Base-by-base conservation (phyloP, 2,113 vertebrate species). In the Grus americana region DNA sequence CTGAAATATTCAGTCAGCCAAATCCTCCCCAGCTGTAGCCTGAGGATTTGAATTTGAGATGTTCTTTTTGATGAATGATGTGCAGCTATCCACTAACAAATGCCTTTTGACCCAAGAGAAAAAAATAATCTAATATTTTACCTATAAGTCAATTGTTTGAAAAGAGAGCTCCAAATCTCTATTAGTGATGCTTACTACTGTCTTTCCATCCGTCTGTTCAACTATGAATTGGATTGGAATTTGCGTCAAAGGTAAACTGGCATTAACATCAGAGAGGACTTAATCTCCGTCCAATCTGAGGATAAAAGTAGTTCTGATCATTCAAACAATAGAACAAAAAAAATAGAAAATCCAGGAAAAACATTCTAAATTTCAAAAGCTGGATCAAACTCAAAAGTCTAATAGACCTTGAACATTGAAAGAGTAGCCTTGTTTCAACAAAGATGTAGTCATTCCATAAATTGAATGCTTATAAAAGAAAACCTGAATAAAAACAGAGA, bases 211-310 rank as follows among this genome's bases (percentile, higher is more conserved):
- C 92, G 88, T 95, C 96, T 97, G 96, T 34, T 96, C 79, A 92
- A 44, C 79, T 62, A 81, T 27, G 66, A 97, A 96, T 92, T 91
- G 89, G 84, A 92, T 68, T 90, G 73, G 34, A 81, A 94, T 61
- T 76, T 97, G 87, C 26, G 24, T 97, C 96, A 97, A 73, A 86
- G 65, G 85, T 75, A 94, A 97, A 97, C 78, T 65, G 68, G 66
- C 89, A 94, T 87, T 88, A 89, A 73, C 47, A 90, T 49, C 65
- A 80, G 36, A 79, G 22, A 86, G 38, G 42, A 80, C 24, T 80
- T 88, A 83, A 91, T 80, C 79, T 88, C 61, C 1, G 4, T 44
- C 36, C 34, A 79, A 36, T 66, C 79, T 86, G 79, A 87, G 57
- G 61, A 68, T 30, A 75, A 73, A 92, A 57, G 46, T n/a, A 55